Conservation (phyloP, 92 coral and sea anemone species). For the Ricordea florida region DNA sequence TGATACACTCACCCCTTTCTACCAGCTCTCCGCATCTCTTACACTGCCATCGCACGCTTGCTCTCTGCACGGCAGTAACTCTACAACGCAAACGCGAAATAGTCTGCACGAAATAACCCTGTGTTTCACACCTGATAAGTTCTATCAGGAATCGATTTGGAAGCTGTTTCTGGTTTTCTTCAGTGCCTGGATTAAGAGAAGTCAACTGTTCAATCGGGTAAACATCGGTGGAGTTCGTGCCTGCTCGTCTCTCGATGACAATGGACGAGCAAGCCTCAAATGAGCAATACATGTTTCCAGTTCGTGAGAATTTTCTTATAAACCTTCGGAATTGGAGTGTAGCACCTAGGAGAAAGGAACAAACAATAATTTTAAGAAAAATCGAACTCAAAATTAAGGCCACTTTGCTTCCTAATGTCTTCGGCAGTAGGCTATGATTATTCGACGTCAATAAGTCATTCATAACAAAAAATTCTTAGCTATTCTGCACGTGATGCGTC, state of each 20-base stretch:
- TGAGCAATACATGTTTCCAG: slow-evolving; percentile 78
- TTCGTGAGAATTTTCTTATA: slow-evolving; percentile 72
- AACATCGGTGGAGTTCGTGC: neutral
- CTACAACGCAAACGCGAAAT: slow-evolving; percentile 80
- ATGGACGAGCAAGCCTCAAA: slow-evolving; percentile 88
- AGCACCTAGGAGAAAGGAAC: slow-evolving; percentile 58
- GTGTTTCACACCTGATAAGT: slow-evolving; percentile 47
- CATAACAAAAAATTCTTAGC: too few relatives aligned
- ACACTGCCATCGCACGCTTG: slow-evolving; percentile 82
- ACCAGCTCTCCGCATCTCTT: slow-evolving; percentile 80
- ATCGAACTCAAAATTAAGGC: neutral
- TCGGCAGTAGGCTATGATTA: too few relatives aligned
- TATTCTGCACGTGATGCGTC: too few relatives aligned
- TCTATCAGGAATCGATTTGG: slow-evolving; percentile 68
- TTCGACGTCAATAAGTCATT: too few relatives aligned
- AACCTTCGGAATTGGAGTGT: slow-evolving; percentile 69
- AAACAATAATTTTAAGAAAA: neutral
- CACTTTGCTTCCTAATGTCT: too few relatives aligned
- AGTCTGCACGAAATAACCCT: slow-evolving; percentile 72
- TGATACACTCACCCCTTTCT: slow-evolving; percentile 67
- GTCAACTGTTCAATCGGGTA: neutral
- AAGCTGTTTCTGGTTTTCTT: slow-evolving; percentile 1
- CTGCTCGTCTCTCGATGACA: slow-evolving; percentile 57
- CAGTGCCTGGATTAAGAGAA: neutral
- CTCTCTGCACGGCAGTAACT: slow-evolving; percentile 85